Evolutionary conservation across 1,140 invertebrate species (phyloP).

Genomic region (Periplaneta americana): DNA sequence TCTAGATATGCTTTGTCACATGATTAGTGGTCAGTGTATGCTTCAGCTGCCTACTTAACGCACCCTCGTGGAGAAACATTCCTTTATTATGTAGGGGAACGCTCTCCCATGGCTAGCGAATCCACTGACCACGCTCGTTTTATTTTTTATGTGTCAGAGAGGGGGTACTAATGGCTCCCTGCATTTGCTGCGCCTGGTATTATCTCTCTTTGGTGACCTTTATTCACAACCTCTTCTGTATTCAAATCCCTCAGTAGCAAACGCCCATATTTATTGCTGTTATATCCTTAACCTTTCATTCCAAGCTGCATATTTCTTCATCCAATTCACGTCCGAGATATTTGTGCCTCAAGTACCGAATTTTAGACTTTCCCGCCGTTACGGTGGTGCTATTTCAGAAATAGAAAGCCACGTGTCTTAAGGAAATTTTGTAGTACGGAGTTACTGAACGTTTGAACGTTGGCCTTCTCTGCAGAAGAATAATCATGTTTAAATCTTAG

Average conservation of each 20-base stretch:
- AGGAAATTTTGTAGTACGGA: too few relatives aligned
- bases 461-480: too few relatives aligned
- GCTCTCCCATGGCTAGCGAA: background rate
- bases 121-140: background rate
- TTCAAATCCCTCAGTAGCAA: background rate
- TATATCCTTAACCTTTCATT: too few relatives aligned
- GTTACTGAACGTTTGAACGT: too few relatives aligned
- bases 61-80: background rate
- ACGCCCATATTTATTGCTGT: too few relatives aligned
- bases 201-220: background rate
- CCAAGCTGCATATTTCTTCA: too few relatives aligned
- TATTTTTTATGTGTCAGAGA: background rate
- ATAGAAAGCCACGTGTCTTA: too few relatives aligned
- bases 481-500: too few relatives aligned
- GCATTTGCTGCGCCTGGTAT: background rate
- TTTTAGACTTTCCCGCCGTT: too few relatives aligned
- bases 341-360: too few relatives aligned
- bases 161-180: background rate
- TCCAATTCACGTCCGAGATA: too few relatives aligned
- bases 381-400: too few relatives aligned
- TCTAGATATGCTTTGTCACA: background rate
- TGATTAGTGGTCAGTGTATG: background rate
- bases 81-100: background rate
- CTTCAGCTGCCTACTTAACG: background rate
- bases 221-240: background rate